These are phyloP conservation scores for Pseudococcus viburni DNA, from an alignment of 2,888 invertebrate species.

Conservation along the genomic window DNA sequence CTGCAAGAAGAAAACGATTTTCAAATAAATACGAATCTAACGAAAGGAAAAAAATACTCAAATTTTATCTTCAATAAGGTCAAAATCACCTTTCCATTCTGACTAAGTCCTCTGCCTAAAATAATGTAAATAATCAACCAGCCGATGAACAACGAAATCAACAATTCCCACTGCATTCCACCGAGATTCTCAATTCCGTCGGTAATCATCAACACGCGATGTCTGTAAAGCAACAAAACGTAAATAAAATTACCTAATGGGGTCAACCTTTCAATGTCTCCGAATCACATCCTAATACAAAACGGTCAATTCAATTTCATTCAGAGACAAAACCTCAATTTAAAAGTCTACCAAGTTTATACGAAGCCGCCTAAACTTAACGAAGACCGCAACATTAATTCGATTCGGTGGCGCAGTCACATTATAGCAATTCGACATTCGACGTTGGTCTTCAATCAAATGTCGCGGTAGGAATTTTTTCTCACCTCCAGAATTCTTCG, in stretches of 20 bases:
- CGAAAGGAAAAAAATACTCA: neutral
- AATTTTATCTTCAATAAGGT: neutral
- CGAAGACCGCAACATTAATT: neutral
- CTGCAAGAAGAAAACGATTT: constrained; percentile 70
- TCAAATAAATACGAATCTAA: no score
- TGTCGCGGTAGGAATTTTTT: neutral
- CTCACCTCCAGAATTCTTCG: constrained; percentile 76
- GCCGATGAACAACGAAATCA: constrained; percentile 77
- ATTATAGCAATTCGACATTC: no score
- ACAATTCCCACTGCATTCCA: constrained; percentile 79
- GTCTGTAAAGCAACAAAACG: constrained; percentile 72
- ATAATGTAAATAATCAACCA: constrained; percentile 82
- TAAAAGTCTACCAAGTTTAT: no score
- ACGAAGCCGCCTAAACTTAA: neutral
- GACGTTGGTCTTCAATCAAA: neutral
- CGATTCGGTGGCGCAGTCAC: neutral
- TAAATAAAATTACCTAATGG: neutral
- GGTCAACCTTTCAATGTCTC: neutral
- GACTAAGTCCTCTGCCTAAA: constrained; percentile 81
- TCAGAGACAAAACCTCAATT: neutral
- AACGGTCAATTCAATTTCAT: neutral
- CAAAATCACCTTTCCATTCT: constrained; percentile 79
- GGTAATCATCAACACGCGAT: constrained; percentile 76
- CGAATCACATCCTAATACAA: constrained; percentile 1
- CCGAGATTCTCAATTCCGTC: constrained; percentile 77